These are phyloP conservation scores for Chesias legatella DNA, from an alignment of 2,888 invertebrate species.

Conservation along the genomic window DNA sequence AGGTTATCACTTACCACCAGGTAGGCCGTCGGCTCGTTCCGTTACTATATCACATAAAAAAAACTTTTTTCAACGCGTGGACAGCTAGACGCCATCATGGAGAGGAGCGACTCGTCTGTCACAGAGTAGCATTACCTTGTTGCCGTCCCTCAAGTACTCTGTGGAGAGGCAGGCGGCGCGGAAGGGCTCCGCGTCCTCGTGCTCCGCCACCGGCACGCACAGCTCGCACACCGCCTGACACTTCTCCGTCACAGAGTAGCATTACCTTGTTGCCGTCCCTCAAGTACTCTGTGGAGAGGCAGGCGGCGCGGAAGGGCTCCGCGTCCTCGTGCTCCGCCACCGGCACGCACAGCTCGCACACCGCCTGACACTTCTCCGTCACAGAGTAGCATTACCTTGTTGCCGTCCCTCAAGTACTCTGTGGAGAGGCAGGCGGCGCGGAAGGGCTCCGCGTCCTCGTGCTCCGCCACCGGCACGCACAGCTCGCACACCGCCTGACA, in stretches of 20 bases:
- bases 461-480: conserved; percentile 88
- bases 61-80: too few species aligned
- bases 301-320: conserved; percentile 83
- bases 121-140: too few species aligned
- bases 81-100: too few species aligned
- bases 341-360: conserved; percentile 93
- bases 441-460: conserved; percentile 77
- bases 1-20: too few species aligned
- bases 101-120: too few species aligned
- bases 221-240: conserved; percentile 94
- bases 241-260: too few species aligned
- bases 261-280: conserved; percentile 91
- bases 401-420: conserved; percentile 91
- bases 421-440: conserved; percentile 89
- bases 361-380: conserved; percentile 92
- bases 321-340: conserved; percentile 82
- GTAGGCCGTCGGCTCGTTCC: too few species aligned
- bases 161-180: conserved; percentile 89
- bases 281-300: conserved; percentile 91
- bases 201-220: conserved; percentile 88
- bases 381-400: conserved; percentile 90
- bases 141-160: conserved; percentile 91
- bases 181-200: conserved; percentile 76
- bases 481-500: conserved; percentile 95
- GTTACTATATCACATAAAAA: too few species aligned